Evolutionary conservation across 2,888 invertebrate genomes (phyloP), one percentile per base, ranked within the genome.

Genomic region (Notodonta ziczac): DNA sequence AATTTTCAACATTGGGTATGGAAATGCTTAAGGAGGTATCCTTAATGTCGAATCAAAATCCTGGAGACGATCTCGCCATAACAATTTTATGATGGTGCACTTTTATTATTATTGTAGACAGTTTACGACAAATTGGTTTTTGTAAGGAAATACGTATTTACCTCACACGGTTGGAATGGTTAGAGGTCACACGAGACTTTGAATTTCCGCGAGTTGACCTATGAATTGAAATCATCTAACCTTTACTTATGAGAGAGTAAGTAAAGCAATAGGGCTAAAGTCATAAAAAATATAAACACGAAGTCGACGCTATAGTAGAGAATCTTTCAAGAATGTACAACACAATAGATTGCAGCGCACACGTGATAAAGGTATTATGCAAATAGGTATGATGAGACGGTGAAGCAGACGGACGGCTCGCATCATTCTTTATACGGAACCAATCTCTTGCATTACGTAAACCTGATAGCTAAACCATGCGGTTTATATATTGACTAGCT

Each of bases 91-190:
- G 85, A 77, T 72, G 72, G 72, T 51, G 51, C 82, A 82, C 71
- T 81, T 82, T 84, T 81, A 76, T 64, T 70, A 59, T 65, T 73
- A 76, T 70, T 73, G 79, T 73, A 77, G 69, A 72, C 73, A 72
- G 72, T 82, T 83, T 78, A 79, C 73, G 80, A 80, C 79, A 83
- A 84, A 85, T 85, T 82, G 79, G 77, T 46, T 82, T 81, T 74
- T 70, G 64, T 72, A 73, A 74, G 67, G 65, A 58, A 46, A 55
- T 57, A 46, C 39, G 46, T 57, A 40, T 46, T 46, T 46, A n/a
- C n/a, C n/a, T 5, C 13, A 1, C n/a, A n/a, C 7, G 13, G n/a
- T 46, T 1, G 46, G 6, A n/a, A 13, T 4, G 46, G 42, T 0
- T 42, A 10, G 4, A 13, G 46, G 4, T n/a, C 6, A 46, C 10